These are phyloP conservation scores for Benthosema pterotum DNA, from an alignment of 2,797 vertebrate species.

Conservation along the genomic window DNA sequence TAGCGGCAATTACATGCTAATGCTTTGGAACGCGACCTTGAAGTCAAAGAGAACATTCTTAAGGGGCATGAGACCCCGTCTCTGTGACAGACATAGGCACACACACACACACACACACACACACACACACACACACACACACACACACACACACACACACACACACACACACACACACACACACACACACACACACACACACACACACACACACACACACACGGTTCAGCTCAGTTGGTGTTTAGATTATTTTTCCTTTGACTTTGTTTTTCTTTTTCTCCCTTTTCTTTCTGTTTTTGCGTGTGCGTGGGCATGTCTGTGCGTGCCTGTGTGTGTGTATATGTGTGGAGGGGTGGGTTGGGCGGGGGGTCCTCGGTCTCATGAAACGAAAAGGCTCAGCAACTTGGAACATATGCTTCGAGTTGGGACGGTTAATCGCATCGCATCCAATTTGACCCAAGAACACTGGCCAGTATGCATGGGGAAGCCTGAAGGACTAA, in stretches of 20 bases:
- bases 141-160: slow-evolving; percentile 29
- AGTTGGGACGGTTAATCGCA: slow-evolving; percentile 71
- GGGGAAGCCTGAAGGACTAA: slow-evolving; percentile 29
- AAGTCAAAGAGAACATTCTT: slow-evolving; percentile 61
- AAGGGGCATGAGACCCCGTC: slow-evolving; percentile 40
- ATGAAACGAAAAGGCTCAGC: slow-evolving; percentile 68
- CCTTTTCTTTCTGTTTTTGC: background rate
- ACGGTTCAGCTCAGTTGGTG: slow-evolving; percentile 51
- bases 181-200: too few species aligned
- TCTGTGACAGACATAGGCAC: slow-evolving; percentile 27
- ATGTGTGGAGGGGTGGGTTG: too few species aligned
- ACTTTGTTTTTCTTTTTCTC: slow-evolving; percentile 37
- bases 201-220: too few species aligned
- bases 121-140: slow-evolving; percentile 31
- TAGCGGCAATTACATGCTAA: slow-evolving; percentile 52
- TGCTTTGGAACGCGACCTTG: slow-evolving; percentile 63
- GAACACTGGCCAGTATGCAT: slow-evolving; percentile 57
- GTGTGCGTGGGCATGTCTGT: too few species aligned
- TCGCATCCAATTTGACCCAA: slow-evolving; percentile 65
- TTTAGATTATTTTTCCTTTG: slow-evolving; percentile 64
- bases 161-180: too few species aligned
- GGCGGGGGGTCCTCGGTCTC: slow-evolving; percentile 9
- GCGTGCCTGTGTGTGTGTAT: too few species aligned
- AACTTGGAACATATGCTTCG: slow-evolving; percentile 74
- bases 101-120: slow-evolving; percentile 37